Evolutionary conservation across 2,113 vertebrate genomes (phyloP).

Genomic region (Dolichotis patagonum): DNA sequence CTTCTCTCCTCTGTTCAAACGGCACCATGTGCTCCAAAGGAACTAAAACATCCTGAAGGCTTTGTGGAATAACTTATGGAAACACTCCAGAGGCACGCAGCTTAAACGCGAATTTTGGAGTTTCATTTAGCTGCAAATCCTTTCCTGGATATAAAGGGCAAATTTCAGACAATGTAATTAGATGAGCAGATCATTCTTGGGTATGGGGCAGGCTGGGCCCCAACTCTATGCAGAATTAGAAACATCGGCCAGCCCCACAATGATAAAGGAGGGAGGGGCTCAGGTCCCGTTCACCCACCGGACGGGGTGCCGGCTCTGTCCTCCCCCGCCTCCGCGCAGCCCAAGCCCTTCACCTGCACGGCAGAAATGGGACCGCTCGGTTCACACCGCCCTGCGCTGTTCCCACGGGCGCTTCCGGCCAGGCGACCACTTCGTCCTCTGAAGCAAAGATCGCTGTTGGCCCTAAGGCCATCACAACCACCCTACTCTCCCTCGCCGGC

Average conservation of each 20-base stretch:
- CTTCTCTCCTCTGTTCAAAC: not conserved
- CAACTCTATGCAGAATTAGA: not conserved
- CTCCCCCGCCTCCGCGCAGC: not conserved
- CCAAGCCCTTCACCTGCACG: not conserved
- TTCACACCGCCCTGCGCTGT: not conserved
- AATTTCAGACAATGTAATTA: not conserved
- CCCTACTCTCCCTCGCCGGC: not conserved
- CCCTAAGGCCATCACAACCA: not conserved
- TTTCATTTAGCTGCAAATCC: not conserved
- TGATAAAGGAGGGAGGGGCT: not conserved
- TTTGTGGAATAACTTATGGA: not conserved
- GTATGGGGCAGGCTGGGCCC: not conserved
- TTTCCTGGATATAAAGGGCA: not conserved
- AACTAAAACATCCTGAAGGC: not conserved
- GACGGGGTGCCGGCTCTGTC: not conserved
- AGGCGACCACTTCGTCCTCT: not conserved
- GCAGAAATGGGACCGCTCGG: not conserved
- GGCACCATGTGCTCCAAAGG: not conserved
- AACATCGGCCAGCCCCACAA: not conserved
- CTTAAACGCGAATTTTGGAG: not conserved
- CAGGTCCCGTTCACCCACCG: fast-evolving
- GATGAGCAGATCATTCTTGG: not conserved
- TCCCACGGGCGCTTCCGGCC: not conserved
- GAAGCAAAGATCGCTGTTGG: not conserved
- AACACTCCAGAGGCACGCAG: not conserved